Evolutionary conservation across 1,140 invertebrate genomes (phyloP).

Genomic region (Bilobella aurantiaca): DNA sequence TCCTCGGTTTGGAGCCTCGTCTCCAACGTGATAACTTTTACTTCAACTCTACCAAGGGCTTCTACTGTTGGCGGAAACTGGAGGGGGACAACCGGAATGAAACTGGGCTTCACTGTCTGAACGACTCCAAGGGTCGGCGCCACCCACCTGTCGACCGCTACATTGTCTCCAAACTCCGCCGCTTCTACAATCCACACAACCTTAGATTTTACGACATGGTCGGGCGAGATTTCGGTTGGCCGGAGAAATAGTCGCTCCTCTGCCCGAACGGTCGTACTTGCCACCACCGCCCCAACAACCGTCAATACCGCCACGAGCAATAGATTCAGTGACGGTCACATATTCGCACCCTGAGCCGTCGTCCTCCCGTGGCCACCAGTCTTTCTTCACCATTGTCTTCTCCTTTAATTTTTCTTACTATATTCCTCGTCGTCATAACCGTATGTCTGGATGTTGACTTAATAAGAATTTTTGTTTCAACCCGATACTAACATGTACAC

Average conservation of each 20-base stretch:
- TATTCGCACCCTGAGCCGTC: no score
- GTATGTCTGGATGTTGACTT: no score
- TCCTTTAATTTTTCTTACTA: no score
- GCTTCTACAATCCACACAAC: constrained; percentile 92
- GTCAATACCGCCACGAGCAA: no score
- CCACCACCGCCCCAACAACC: no score
- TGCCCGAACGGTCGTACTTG: no score
- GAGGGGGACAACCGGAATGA: neutral
- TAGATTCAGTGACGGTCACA: no score
- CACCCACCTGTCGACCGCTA: constrained; percentile 76
- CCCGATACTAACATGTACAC: no score
- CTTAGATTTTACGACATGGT: constrained; percentile 88
- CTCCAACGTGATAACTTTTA: constrained; percentile 86
- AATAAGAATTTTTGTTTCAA: no score
- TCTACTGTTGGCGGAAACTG: constrained; percentile 72
- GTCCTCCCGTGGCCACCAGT: no score
- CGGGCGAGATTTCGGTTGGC: constrained; percentile 80
- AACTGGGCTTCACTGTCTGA: constrained; percentile 73
- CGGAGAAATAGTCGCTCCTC: neutral
- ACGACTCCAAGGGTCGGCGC: constrained; percentile 85
- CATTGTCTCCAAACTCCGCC: constrained; percentile 73
- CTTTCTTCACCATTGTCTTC: no score
- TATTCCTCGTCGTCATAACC: no score
- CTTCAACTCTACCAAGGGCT: constrained; percentile 93
- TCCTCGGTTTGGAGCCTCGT: constrained; percentile 64